phyloP scores from a whole-genome alignment of 1,140 invertebrate genomes.

The Aphelenchoides fujianensis region DNA sequence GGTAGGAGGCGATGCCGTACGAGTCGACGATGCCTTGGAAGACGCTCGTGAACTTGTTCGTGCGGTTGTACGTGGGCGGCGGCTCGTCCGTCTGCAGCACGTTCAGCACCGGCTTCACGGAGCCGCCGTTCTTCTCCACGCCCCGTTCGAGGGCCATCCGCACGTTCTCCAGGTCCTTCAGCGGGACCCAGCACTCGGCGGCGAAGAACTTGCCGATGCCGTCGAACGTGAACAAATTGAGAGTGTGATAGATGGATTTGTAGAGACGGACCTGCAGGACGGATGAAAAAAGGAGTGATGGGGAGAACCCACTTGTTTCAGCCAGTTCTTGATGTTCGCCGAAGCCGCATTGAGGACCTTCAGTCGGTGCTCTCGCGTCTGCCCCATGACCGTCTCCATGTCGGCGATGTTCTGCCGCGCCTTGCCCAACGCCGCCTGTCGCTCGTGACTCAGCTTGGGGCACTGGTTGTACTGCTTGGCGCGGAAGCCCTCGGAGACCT shows the following conservation, averaged over 20 bases:
- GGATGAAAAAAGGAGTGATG: no score
- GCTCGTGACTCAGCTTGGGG: constrained; percentile 56
- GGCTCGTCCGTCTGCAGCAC: constrained; percentile 79
- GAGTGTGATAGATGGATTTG: constrained; percentile 73
- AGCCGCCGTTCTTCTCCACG: constrained; percentile 77
- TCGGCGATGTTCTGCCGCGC: constrained; percentile 56
- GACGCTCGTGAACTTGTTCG: constrained; percentile 89
- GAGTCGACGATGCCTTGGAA: constrained; percentile 94
- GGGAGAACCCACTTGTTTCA: constrained; percentile 60
- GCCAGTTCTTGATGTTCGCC: constrained; percentile 52
- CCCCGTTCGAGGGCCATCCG: constrained; percentile 64
- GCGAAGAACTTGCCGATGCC: constrained; percentile 83
- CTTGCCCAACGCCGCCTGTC: constrained; percentile 46
- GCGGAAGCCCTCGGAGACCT: constrained; percentile 61
- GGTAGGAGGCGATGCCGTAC: constrained; percentile 88
- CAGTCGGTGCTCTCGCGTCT: constrained; percentile 59
- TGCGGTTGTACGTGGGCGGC: constrained; percentile 89
- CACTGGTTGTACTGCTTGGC: constrained; percentile 61
- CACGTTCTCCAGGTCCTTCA: constrained; percentile 77
- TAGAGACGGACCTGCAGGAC: constrained; percentile 48
- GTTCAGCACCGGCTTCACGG: constrained; percentile 90
- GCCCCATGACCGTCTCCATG: constrained; percentile 67
- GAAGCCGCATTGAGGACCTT: constrained; percentile 61
- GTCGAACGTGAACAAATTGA: constrained; percentile 72
- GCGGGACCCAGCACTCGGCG: constrained; percentile 97